A percentile compares a stretch with the other conserved stretches of the same genome.
phyloP scores from a whole-genome alignment of 2,888 invertebrate genomes.

The Andrena dorsata region DNA sequence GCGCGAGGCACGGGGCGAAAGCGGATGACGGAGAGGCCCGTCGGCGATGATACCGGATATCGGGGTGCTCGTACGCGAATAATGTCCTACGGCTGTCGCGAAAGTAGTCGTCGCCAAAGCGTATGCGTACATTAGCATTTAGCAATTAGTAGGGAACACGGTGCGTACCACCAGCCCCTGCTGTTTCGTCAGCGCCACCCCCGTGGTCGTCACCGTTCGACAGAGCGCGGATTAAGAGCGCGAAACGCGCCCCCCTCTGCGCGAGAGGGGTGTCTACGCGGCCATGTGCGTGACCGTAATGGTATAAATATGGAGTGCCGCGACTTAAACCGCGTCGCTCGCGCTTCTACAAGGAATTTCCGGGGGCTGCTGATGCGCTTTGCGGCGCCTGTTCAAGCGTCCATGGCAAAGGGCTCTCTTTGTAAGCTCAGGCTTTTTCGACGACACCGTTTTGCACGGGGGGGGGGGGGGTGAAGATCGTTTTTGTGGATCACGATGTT shows the following conservation, averaged over 20 bases:
- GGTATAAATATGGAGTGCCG: constrained; percentile 65
- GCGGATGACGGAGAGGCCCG: constrained; percentile 49
- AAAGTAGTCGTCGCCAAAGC: constrained; percentile 72
- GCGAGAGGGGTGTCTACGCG: constrained; percentile 3
- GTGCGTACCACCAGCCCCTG: constrained; percentile 17
- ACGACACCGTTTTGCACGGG: constrained; percentile 1
- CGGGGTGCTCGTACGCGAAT: constrained; percentile 50
- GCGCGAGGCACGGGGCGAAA: constrained; percentile 49
- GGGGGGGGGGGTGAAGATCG: not conserved
- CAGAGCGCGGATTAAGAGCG: constrained; percentile 32
- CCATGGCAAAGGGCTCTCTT: constrained; percentile 41
- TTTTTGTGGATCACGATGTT: no score
- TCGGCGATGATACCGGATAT: constrained; percentile 51
- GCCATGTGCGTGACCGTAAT: constrained; percentile 24
- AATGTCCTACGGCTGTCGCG: constrained; percentile 56
- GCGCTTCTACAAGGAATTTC: constrained; percentile 59
- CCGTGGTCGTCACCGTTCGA: constrained; percentile 24
- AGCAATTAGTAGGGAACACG: constrained; percentile 74
- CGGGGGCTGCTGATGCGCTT: constrained; percentile 18
- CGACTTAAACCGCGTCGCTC: constrained; percentile 54
- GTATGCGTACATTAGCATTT: constrained; percentile 77
- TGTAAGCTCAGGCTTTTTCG: constrained; percentile 22
- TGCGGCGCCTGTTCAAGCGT: constrained; percentile 40
- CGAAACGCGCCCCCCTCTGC: constrained; percentile 7
- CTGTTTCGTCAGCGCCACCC: not conserved